Base-by-base conservation (phyloP, 2,113 vertebrate genomes). In the Anoura caudifer region DNA sequence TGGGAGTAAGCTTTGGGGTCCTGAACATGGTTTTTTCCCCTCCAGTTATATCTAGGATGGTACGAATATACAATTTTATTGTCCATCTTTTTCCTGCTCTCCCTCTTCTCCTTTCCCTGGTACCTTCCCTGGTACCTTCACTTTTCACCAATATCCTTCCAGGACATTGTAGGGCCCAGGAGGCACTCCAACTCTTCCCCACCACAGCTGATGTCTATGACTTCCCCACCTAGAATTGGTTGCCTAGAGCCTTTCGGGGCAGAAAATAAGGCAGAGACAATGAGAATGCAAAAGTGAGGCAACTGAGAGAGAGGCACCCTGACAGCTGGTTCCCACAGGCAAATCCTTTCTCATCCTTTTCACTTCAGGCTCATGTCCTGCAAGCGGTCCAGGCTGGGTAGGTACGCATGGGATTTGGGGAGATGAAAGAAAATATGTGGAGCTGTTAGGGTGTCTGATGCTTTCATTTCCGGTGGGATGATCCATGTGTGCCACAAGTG, bases 321-420 rank as follows among this genome's bases (percentile, higher is more conserved):
- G 61, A 67, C 28, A 0, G 4, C 3, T 1, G 1, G 19, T 3
- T 16, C 31, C 8, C 2, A 0, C 6, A 0, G 17, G 59, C 19
- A 4, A 54, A 47, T 12, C 9, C 4, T 61, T 63, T 6, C 26
- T 80, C 9, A 24, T 24, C 54, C 54, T 56, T 56, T 56, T 56
- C 22, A 24, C 20, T 56, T 56, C 22, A 56, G 54, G 8, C 54
- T 56, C 54, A 56, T 56, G 54, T 56, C 54, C 54, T 56, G 54
- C 19, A 56, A 56, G 54, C 8, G 10, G 9, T 59, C 56, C 26
- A 59, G 24, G 56, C 56, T 59, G 56, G 56, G 24, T 3, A 59
- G 56, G 56, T 59, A 26, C 3, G 24, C 56, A 26, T 59, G 56
- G 24, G 56, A 59, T 59, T 59, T 2, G 24, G 24, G 56, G 22